Conservation (phyloP, 2,888 invertebrate genomes). For the Orthosia gracilis region DNA sequence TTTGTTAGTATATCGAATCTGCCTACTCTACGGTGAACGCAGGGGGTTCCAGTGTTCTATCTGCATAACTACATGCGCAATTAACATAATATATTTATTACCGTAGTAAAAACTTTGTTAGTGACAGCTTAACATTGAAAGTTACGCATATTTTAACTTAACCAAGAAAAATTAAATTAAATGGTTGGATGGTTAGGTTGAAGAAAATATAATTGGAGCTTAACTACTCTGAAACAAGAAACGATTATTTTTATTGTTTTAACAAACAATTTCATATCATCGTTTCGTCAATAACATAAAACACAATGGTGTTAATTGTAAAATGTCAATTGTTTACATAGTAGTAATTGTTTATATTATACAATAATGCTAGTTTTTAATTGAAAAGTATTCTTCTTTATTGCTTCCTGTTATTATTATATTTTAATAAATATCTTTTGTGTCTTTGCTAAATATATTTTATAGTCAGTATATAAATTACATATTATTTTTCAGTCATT, state of each 20-base stretch:
- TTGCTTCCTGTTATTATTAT: neutral
- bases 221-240: neutral
- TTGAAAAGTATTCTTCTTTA: neutral
- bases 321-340: neutral
- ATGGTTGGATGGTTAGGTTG: neutral
- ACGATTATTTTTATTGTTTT: neutral
- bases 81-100: constrained; percentile 36
- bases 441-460: too few species aligned
- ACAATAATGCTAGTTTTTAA: neutral
- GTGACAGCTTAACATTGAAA: neutral
- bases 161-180: neutral
- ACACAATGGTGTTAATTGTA: constrained; percentile 1
- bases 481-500: too few species aligned
- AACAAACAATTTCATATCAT: neutral
- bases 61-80: neutral
- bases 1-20: neutral
- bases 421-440: too few species aligned
- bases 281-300: constrained; percentile 11
- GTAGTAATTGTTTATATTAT: too few species aligned
- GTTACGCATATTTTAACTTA: neutral
- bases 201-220: neutral
- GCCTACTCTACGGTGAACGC: constrained; percentile 22
- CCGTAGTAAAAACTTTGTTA: neutral
- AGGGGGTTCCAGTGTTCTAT: constrained; percentile 16
- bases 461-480: too few species aligned